Evolutionary conservation across 2,888 invertebrate genomes (phyloP).

Genomic region (Syrista parreyssii): DNA sequence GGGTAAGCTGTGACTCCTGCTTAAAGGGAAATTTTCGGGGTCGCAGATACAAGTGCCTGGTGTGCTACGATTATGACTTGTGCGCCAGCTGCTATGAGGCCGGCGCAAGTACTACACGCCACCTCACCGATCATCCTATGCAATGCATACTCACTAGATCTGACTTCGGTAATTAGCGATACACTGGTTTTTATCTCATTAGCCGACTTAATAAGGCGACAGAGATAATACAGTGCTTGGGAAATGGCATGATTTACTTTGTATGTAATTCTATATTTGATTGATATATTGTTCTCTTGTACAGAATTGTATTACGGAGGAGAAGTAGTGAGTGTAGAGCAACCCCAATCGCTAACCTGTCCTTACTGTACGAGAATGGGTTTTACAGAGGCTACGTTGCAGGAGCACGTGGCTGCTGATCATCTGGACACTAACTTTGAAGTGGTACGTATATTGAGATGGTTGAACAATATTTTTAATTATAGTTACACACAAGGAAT

Average conservation of each 20-base stretch:
- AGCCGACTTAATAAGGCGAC: not conserved
- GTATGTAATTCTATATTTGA: not conserved
- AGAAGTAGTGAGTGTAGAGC: conserved; percentile 89
- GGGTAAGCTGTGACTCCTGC: conserved; percentile 99
- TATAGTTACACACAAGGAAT: not conserved
- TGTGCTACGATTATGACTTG: conserved; percentile 99
- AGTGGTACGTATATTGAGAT: conserved; percentile 73
- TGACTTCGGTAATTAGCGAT: conserved; percentile 82
- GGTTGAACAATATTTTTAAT: not conserved
- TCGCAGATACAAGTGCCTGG: conserved; percentile 97
- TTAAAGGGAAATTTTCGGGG: conserved; percentile 97
- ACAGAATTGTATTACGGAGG: conserved; percentile 95
- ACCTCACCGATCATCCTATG: conserved; percentile 97
- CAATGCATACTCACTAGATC: conserved; percentile 97
- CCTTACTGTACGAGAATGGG: conserved; percentile 98
- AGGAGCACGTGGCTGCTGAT: conserved; percentile 91
- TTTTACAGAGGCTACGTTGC: conserved; percentile 90
- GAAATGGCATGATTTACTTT: not conserved
- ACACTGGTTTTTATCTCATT: not conserved
- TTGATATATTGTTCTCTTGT: conserved; percentile 42
- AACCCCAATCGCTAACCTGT: conserved; percentile 96
- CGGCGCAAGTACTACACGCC: conserved; percentile 90
- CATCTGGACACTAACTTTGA: conserved; percentile 92
- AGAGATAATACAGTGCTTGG: not conserved
- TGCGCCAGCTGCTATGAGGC: conserved; percentile 96